Evolutionary conservation across 1,140 invertebrate species (phyloP).

Genomic region (Meloidogyne hapla): DNA sequence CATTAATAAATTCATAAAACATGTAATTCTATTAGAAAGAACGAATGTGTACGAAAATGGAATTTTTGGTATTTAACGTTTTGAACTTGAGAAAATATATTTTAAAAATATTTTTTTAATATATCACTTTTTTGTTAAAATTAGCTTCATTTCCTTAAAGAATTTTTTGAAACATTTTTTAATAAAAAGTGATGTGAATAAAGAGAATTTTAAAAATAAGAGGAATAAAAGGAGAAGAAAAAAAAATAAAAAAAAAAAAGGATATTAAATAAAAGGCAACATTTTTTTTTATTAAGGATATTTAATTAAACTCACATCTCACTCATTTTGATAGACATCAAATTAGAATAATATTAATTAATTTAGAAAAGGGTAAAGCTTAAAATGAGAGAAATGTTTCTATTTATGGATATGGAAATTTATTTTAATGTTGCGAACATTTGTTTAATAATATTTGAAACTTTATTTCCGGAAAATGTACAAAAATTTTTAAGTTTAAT

Average conservation of each 20-base stretch:
- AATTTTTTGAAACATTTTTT: not conserved
- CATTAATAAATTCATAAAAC: too few species aligned
- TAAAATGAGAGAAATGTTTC: not conserved
- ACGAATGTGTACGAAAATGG: too few species aligned
- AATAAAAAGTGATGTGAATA: not conserved
- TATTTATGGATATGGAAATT: not conserved
- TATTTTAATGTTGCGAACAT: too few species aligned
- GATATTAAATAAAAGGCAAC: not conserved
- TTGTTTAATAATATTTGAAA: too few species aligned
- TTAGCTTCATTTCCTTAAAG: not conserved
- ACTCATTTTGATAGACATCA: not conserved
- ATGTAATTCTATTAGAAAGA: too few species aligned
- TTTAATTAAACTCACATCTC: not conserved
- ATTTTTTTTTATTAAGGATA: not conserved
- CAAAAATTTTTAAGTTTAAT: too few species aligned
- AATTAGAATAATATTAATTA: not conserved
- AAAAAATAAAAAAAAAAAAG: not conserved
- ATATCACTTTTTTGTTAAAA: not conserved
- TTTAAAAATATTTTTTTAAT: too few species aligned
- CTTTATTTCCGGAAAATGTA: too few species aligned
- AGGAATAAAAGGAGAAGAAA: not conserved
- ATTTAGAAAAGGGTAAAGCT: conserved; percentile 3
- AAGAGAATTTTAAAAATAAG: not conserved
- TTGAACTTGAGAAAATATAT: too few species aligned
- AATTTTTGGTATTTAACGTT: too few species aligned